phyloP scores from a whole-genome alignment of 1,140 invertebrate genomes.

The Mya arenaria region DNA sequence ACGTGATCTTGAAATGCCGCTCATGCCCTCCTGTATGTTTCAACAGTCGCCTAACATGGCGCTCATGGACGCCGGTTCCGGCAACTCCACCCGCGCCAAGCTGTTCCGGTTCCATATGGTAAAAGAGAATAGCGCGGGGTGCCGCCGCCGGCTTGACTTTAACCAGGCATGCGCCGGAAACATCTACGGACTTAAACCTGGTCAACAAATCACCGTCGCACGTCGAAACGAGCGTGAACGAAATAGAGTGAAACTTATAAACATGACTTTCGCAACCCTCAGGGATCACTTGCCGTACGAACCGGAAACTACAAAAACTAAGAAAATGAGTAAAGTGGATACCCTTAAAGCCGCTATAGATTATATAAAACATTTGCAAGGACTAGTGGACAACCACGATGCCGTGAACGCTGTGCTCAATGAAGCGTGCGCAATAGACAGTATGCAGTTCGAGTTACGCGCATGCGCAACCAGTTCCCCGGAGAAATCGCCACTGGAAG shows the following conservation, averaged over 20 bases:
- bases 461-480: conserved; percentile 25
- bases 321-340: conserved; percentile 90
- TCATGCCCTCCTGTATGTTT: conserved; percentile 64
- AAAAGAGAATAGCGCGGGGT: conserved; percentile 61
- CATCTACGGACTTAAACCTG: conserved; percentile 66
- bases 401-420: conserved; percentile 57
- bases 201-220: conserved; percentile 90
- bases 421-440: conserved; percentile 31
- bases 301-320: conserved; percentile 73
- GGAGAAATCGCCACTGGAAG: conserved; percentile 27
- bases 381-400: conserved; percentile 85
- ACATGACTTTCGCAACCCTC: conserved; percentile 84
- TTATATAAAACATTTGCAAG: conserved; percentile 94
- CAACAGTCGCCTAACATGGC: conserved; percentile 47
- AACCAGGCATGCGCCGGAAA: conserved; percentile 53
- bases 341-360: conserved; percentile 96
- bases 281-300: conserved; percentile 73
- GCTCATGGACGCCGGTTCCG: conserved; percentile 1
- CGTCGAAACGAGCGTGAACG: conserved; percentile 95
- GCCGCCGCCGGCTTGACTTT: conserved; percentile 73
- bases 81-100: conserved; percentile 39
- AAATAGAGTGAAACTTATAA: conserved; percentile 95
- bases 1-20: conserved; percentile 37
- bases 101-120: conserved; percentile 53
- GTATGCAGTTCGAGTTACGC: conserved; percentile 39